Base-by-base conservation (phyloP, 2,888 invertebrate species). In the Eucera pruinosa region DNA sequence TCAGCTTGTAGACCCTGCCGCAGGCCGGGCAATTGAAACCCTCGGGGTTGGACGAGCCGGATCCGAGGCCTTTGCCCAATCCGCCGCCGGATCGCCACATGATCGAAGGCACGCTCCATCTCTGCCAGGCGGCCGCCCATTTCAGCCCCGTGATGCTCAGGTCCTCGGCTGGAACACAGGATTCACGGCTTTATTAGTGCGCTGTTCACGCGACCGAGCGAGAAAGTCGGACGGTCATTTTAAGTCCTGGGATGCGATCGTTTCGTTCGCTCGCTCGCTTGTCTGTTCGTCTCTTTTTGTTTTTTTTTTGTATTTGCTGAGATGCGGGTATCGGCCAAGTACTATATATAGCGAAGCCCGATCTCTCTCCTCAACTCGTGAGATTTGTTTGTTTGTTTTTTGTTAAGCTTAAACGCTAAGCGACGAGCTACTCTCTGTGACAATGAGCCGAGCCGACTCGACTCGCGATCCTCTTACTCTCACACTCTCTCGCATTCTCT, bases 1-100 rank as follows among this genome's bases (percentile, higher is more conserved):
- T 97, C 85, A 97, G 94, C 92, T 97, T 97, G 93, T 97, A 97
- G 81, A 96, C 95, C 84, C 97, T 94, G 78, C 96, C 97, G 93
- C 97, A 97, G 89, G 96, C 96, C 67, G 96, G 95, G 93, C 97
- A 97, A 73, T 95, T 94, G 94, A 96, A 96, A 82, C 94, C 94
- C 83, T 94, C 94, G 0, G 91, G 89, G 41, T 90, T 91, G 47
- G 89, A 84, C 9, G 88, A 84, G 13, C 84, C 82, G 39, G 87
- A 87, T 4, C 86, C 82, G n/a, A 92, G 86, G 41, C 90, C 89
- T 68, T 92, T 92, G 79, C 90, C 90, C 15, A 92, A 85, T 54
- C 90, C 88, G 13, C 87, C 89, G 11, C 92, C 90, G 5, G 92
- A 90, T 73, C 92, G 86, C 92, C 92, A 92, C 92, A 92, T 92